Percentiles rank a stretch among this genome's conserved stretches.
Conservation (phyloP, 2,888 invertebrate species). For the Tupiocoris notatus region DNA sequence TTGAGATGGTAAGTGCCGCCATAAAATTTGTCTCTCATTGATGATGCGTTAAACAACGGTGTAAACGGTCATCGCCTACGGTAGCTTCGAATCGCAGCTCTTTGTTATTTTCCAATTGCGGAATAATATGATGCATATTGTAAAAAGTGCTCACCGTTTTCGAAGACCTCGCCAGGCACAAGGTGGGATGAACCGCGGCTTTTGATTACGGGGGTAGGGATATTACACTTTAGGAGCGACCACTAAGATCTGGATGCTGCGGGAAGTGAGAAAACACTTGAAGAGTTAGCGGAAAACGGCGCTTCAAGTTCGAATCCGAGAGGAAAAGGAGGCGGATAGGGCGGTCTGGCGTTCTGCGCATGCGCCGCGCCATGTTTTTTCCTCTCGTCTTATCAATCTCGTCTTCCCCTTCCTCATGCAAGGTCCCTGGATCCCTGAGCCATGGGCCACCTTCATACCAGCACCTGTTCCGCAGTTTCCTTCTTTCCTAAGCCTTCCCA, state of each 20-base stretch:
- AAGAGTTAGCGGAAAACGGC: not conserved
- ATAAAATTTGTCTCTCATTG: conserved; percentile 35
- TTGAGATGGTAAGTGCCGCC: conserved; percentile 22
- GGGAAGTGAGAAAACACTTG: conserved; percentile 28
- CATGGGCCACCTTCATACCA: not conserved
- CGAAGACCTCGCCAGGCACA: not conserved
- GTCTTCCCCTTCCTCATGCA: not conserved
- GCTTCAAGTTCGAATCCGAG: not conserved
- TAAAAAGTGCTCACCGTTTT: not conserved
- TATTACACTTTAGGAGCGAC: not conserved
- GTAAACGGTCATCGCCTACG: not conserved
- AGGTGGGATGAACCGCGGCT: not conserved
- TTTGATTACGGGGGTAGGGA: not conserved
- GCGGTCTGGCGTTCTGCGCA: conserved; percentile 1
- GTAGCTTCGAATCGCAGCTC: too few species aligned
- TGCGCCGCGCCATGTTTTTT: conserved; percentile 34
- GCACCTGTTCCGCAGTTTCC: conserved; percentile 1
- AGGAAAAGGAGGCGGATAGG: conserved; percentile 8
- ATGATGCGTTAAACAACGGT: conserved; percentile 25
- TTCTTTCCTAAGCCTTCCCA: not conserved
- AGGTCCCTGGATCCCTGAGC: not conserved
- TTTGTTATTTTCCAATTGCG: too few species aligned
- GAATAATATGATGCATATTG: not conserved
- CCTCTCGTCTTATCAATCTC: not conserved
- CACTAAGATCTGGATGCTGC: conserved; percentile 39